phyloP scores from a whole-genome alignment of 2,113 vertebrate genomes.

The Osmerus eperlanus region DNA sequence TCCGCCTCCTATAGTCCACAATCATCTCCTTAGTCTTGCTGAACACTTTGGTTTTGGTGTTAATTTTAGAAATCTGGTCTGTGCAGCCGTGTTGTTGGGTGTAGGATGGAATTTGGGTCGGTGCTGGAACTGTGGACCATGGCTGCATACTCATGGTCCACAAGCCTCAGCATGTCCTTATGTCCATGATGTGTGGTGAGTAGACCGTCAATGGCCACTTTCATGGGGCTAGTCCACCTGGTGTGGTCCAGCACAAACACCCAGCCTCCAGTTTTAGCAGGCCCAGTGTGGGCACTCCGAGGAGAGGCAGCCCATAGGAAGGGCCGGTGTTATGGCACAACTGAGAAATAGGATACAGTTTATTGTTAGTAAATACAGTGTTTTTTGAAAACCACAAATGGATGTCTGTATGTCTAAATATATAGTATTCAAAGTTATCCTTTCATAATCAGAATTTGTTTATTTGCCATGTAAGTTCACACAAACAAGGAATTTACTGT shows the following conservation, averaged over 20 bases:
- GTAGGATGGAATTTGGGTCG: constrained; percentile 9
- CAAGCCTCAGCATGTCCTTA: constrained; percentile 1
- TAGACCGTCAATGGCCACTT: not conserved
- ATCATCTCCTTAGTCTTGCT: too few species aligned
- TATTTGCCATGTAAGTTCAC: too few species aligned
- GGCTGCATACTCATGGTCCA: constrained; percentile 6
- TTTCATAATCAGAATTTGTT: too few species aligned
- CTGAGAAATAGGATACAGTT: not conserved
- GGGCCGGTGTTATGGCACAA: too few species aligned
- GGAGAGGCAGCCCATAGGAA: too few species aligned
- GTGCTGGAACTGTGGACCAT: not conserved
- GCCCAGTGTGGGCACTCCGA: too few species aligned
- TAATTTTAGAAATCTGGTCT: not conserved
- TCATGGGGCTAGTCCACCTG: not conserved
- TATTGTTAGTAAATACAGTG: too few species aligned
- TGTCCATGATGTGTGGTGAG: not conserved
- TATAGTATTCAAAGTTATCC: not conserved
- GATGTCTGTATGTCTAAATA: not conserved
- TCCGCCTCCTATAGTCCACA: too few species aligned
- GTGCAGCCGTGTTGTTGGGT: not conserved
- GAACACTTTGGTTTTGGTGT: too few species aligned
- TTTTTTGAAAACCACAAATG: not conserved
- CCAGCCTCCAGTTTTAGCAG: too few species aligned
- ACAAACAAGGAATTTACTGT: too few species aligned
- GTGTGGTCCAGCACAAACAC: not conserved